phyloP scores from a whole-genome alignment of 2,113 vertebrate species.

The Cromileptes altivelis region DNA sequence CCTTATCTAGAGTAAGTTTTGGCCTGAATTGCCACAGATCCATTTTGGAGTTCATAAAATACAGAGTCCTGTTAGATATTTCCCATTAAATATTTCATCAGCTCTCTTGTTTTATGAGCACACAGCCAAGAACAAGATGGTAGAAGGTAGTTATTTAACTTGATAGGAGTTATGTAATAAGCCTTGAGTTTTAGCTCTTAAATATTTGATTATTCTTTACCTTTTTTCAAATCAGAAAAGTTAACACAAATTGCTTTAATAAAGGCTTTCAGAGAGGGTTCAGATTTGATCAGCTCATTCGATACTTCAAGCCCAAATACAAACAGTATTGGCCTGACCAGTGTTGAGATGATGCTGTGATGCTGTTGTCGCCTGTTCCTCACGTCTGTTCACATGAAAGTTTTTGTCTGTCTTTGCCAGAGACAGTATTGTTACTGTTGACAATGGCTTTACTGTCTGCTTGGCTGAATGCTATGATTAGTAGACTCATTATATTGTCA shows the following conservation, averaged over 20 bases:
- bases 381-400: not conserved
- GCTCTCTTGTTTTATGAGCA: not conserved
- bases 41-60: too few relatives aligned
- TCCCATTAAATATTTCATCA: not conserved
- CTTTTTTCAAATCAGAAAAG: too few relatives aligned
- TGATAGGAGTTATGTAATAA: not conserved
- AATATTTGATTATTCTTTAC: not conserved
- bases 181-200: not conserved
- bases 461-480: slow-evolving; percentile 75
- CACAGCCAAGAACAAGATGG: not conserved
- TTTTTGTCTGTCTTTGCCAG: slow-evolving; percentile 19
- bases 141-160: too few relatives aligned
- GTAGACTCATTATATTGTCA: slow-evolving; percentile 80
- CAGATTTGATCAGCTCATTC: not conserved
- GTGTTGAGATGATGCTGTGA: not conserved
- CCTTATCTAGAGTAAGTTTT: too few relatives aligned
- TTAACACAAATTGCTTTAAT: not conserved
- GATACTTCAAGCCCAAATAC: not conserved
- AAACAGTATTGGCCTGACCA: not conserved
- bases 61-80: not conserved
- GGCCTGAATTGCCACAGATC: too few relatives aligned
- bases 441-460: slow-evolving; percentile 57
- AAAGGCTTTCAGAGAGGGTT: not conserved
- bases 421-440: slow-evolving; percentile 37
- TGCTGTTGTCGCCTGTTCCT: not conserved